A percentile compares a stretch with the other conserved stretches of the same genome.
Evolutionary conservation across 2,113 vertebrate genomes (phyloP).

Genomic region (Anser cygnoides): DNA sequence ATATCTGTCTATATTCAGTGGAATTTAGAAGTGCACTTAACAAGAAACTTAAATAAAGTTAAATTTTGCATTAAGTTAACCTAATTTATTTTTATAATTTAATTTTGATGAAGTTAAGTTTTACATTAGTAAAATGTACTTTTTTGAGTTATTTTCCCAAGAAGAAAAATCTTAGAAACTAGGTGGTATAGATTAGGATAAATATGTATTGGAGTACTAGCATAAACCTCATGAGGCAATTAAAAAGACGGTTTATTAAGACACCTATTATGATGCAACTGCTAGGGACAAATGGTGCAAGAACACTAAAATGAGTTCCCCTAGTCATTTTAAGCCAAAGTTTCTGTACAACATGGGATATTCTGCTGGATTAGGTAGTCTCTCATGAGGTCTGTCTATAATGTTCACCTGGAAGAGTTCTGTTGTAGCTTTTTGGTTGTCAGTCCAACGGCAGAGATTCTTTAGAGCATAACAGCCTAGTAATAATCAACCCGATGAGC

Average conservation of each 20-base stretch:
- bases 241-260: neutral
- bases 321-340: neutral
- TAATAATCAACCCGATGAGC: neutral
- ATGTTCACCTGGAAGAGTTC: neutral
- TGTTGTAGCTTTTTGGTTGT: neutral
- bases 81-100: too few species aligned
- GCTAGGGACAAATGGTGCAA: neutral
- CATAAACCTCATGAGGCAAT: neutral
- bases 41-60: neutral
- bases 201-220: neutral
- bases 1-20: neutral
- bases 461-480: neutral
- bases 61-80: too few species aligned
- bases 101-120: too few species aligned
- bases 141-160: neutral
- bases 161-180: neutral
- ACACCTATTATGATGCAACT: neutral
- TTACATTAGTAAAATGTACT: neutral
- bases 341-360: neutral
- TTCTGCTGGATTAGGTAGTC: neutral
- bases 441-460: neutral
- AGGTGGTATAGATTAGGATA: neutral
- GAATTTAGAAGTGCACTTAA: neutral
- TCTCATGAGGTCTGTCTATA: neutral
- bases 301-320: neutral